phyloP scores from a whole-genome alignment of 2,113 vertebrate genomes.

The Alethe castanea region DNA sequence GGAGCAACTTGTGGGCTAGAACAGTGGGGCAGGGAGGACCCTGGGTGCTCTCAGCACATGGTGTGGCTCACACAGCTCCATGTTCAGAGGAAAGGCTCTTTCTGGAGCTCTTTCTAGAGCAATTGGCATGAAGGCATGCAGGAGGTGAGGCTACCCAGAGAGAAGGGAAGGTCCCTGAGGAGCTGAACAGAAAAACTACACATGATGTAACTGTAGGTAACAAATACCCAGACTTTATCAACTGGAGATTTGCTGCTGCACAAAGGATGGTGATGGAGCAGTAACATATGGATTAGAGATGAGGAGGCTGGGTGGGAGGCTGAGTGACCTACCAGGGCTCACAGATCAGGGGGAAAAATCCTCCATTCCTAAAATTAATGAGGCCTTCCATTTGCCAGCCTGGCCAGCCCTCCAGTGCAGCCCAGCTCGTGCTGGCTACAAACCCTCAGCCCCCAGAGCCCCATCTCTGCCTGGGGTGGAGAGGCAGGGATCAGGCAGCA shows the following conservation, averaged over 20 bases:
- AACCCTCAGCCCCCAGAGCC: rapidly evolving
- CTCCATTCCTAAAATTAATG: background rate
- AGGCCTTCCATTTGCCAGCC: background rate
- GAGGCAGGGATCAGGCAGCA: background rate
- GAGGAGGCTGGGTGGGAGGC: background rate
- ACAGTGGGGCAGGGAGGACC: background rate
- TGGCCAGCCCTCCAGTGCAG: background rate
- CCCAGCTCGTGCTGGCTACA: rapidly evolving
- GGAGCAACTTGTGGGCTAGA: background rate
- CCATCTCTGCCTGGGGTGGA: rapidly evolving
- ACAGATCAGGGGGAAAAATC: rapidly evolving
- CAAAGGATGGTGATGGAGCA: background rate
- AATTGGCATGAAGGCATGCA: rapidly evolving
- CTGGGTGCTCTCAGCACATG: rapidly evolving
- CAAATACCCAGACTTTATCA: background rate
- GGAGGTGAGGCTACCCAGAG: background rate
- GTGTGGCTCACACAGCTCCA: rapidly evolving
- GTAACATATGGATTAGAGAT: background rate
- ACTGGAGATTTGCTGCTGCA: background rate
- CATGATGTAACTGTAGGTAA: background rate
- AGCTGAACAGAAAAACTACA: background rate
- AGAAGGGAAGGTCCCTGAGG: background rate
- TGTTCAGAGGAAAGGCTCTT: background rate
- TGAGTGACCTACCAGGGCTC: background rate
- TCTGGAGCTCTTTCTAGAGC: background rate